These are phyloP conservation scores for Porites cylindrica DNA, from an alignment of 92 coral and sea anemone species.

Conservation along the genomic window DNA sequence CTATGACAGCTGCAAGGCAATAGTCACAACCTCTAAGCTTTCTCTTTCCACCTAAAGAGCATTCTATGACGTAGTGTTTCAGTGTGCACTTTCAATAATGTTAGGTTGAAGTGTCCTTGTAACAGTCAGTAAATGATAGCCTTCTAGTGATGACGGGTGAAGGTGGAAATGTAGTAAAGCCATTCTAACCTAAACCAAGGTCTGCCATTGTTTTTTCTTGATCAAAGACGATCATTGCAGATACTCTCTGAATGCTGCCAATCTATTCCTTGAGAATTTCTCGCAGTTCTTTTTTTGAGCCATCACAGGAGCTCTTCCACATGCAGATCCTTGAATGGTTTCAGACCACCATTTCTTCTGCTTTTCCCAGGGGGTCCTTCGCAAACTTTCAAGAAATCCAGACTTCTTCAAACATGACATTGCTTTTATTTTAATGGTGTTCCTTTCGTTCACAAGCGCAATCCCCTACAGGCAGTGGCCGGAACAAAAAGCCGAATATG, in stretches of 20 bases:
- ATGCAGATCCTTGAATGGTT: conserved; percentile 49
- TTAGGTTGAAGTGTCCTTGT: not conserved
- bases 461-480: too few species aligned
- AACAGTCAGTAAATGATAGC: not conserved
- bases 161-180: not conserved
- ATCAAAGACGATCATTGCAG: conserved; percentile 16
- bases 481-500: too few species aligned
- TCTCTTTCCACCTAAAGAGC: conserved; percentile 57
- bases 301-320: conserved; percentile 15
- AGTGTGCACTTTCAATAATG: not conserved
- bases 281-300: not conserved
- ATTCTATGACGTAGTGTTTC: not conserved
- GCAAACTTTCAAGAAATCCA: too few species aligned
- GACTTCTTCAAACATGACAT: too few species aligned
- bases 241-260: not conserved
- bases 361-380: conserved; percentile 29
- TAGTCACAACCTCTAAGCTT: conserved; percentile 54
- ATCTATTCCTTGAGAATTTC: not conserved
- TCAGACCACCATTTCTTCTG: conserved; percentile 47
- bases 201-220: conserved; percentile 12
- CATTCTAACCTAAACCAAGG: conserved; percentile 7
- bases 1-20: conserved; percentile 60
- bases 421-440: too few species aligned
- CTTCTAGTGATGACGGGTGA: too few species aligned
- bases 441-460: too few species aligned